A percentile compares a stretch with the other conserved stretches of the same genome.
Conservation (phyloP, 2,113 vertebrate species). For the Chroicocephalus ridibundus region DNA sequence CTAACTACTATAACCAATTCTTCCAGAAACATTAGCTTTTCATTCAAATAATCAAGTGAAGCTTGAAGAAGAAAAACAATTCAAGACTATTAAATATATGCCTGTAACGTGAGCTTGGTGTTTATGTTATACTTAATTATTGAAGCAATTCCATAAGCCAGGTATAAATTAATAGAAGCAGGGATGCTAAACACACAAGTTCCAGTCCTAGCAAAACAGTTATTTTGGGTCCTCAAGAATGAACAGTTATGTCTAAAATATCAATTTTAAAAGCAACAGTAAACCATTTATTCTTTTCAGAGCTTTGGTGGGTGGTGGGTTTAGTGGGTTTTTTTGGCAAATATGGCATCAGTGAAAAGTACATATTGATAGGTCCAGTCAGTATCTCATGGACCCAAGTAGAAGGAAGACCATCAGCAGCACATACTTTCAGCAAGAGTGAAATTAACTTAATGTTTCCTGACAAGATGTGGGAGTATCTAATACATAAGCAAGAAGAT, state of each 20-base stretch:
- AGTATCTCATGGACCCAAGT: background rate
- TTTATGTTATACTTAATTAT: background rate
- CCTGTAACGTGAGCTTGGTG: background rate
- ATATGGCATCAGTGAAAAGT: fast-evolving
- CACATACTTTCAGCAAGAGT: background rate
- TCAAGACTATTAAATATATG: background rate
- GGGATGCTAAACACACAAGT: background rate
- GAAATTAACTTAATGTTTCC: background rate
- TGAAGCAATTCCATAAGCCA: background rate
- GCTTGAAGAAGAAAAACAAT: background rate
- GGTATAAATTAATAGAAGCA: background rate
- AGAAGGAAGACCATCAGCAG: background rate
- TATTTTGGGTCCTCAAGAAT: background rate
- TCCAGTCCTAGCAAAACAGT: background rate
- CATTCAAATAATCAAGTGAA: background rate
- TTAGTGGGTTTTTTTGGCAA: background rate
- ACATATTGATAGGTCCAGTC: background rate
- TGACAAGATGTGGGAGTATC: background rate
- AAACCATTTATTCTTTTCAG: background rate
- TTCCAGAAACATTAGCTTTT: background rate
- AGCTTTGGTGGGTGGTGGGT: background rate
- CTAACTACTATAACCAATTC: background rate
- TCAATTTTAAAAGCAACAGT: background rate
- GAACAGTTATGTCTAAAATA: background rate
- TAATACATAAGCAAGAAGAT: background rate